Conservation (phyloP, 2,888 invertebrate species). For the Himalopsyche japonica region DNA sequence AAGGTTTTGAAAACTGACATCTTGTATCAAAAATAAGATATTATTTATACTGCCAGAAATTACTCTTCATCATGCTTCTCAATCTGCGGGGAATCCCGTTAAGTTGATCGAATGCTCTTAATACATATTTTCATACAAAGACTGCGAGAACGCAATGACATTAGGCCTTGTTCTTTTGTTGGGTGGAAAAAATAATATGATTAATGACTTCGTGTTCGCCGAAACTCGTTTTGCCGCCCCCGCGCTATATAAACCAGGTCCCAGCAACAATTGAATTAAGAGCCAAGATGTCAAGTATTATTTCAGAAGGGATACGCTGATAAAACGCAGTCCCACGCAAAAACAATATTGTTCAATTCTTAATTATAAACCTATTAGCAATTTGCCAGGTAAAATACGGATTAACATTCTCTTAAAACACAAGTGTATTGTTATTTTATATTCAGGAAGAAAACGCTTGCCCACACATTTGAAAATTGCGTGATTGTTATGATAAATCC, state of each 20-base stretch:
- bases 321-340: not conserved
- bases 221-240: not conserved
- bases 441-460: too few species aligned
- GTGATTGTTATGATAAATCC: too few species aligned
- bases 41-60: not conserved
- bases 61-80: not conserved
- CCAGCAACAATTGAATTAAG: not conserved
- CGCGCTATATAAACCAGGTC: not conserved
- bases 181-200: not conserved
- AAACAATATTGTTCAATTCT: not conserved
- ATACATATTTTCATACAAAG: not conserved
- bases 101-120: not conserved
- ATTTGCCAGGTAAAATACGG: too few species aligned
- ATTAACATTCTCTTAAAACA: too few species aligned
- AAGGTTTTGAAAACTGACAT: too few species aligned
- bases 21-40: not conserved
- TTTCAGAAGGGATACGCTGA: not conserved
- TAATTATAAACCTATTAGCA: not conserved
- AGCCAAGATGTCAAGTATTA: not conserved
- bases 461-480: too few species aligned
- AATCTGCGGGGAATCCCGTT: not conserved
- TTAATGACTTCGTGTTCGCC: not conserved
- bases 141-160: not conserved
- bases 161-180: not conserved
- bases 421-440: too few species aligned